Base-by-base conservation (phyloP, 30 jellyfish, hydroid and myxozoan species). In the Cassiopea andromeda region DNA sequence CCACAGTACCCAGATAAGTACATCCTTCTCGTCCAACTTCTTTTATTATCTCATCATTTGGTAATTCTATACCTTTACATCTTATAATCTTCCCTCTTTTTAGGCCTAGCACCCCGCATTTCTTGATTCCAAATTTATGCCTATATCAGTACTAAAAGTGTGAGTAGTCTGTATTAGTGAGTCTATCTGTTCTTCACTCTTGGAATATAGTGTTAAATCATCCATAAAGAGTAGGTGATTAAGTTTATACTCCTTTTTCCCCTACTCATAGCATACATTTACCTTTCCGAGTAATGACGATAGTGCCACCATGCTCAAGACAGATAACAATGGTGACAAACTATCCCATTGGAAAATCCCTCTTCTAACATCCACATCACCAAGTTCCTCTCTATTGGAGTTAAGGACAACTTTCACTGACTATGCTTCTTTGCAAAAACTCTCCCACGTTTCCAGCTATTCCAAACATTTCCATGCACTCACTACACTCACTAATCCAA, bases 301-400 rank as follows among this genome's bases (percentile, higher is more conserved):
- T 58, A 58, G 14, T 58, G 68, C 0, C 14, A 58, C 14, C 68
- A 58, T 58, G 14, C 68, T 58, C 0, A 58, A 58, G 68, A 58
- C 68, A 58, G 14, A 58, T 58, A 58, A 14, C 8, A 58, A 0
- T 58, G 14, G 68, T 14, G 68, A 58, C 68, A 58, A 58, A 58
- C 68, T 58, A 58, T 58, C 68, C 0, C 68, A 0, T 14, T 58
- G 68, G 68, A 58, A 58, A 6, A 58, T 58, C 68, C 68, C 38
- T 58, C 14, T 58, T 58, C 0, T 58, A 58, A 58, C 68, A 58
- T 7, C 68, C 68, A 58, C 68, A 14, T 6, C 73, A 27, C 60
- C 67, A 75, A 75, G 84, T 48, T 75, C 84, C 73, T 8, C 68
- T 75, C 84, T 74, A 75, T 75, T 75, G 84, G 84, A 75, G 84